phyloP scores from a whole-genome alignment of 2,113 vertebrate genomes.

The Nesoenas mayeri region DNA sequence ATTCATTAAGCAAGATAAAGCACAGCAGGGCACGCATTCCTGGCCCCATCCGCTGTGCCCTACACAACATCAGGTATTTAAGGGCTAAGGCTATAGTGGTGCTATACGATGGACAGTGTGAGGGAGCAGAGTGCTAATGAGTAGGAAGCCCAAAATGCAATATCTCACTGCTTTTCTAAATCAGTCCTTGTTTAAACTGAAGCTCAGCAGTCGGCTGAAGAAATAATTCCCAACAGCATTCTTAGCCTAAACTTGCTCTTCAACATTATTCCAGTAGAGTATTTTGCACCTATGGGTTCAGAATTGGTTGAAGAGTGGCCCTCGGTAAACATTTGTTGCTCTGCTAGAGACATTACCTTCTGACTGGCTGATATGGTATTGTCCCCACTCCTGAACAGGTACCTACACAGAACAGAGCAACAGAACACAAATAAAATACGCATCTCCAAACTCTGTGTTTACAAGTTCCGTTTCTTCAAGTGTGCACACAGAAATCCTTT shows the following conservation, averaged over 20 bases:
- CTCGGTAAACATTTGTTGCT: neutral
- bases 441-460: neutral
- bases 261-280: neutral
- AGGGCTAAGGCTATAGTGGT: neutral
- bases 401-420: neutral
- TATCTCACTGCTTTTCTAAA: neutral
- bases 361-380: neutral
- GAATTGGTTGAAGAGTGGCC: neutral
- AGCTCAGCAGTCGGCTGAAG: neutral
- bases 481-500: neutral
- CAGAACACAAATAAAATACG: neutral
- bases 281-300: neutral
- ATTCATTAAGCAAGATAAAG: conserved; percentile 53
- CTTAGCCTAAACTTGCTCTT: neutral
- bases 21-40: neutral
- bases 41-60: neutral
- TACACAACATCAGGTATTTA: neutral
- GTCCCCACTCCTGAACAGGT: neutral
- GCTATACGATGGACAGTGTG: neutral
- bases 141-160: neutral
- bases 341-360: neutral
- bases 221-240: neutral
- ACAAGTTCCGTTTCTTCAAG: neutral
- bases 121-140: neutral
- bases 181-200: neutral